Evolutionary conservation across 2,797 vertebrate genomes (phyloP), one percentile per base, ranked within the genome.

Genomic region (Ptychadena robeensis): DNA sequence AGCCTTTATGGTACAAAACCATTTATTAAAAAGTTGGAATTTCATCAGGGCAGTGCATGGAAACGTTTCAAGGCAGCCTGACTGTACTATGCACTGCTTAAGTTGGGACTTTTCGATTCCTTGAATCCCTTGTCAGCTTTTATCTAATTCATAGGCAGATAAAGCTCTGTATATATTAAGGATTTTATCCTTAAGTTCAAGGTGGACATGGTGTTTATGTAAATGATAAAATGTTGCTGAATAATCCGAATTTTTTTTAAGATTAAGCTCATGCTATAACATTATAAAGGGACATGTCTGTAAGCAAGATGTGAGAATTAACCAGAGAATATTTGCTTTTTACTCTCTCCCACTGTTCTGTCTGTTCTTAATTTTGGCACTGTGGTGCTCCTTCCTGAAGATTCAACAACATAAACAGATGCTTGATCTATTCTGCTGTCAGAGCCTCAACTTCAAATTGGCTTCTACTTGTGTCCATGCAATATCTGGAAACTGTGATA

Each of bases 351-450:
- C 9, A 76, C 1, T 65, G 12, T 76, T 35, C 32, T 76, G n/a
- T 44, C 27, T 75, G 34, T 4, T 31, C 34, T 31, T 63, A 22
- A 76, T 76, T 76, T 76, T 44, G 38, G 63, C 61, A 66, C 61
- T 31, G 22, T 28, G 9, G 4, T 76, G 35, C 38, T 63, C 28
- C 11, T 40, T 76, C 34, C 61, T 44, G 37, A 15, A 65, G 73
- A 63, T 76, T 65, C 28, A 28, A 27, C n/a, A 68, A 18, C 30
- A 53, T 22, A 28, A 9, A 12, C 35, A 40, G 73, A 35, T 6
- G 25, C 22, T 8, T 64, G 25, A 30, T 38, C n/a, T 9, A 44
- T 65, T 25, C 4, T 44, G 12, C 5, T 31, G 3, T 38, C 25
- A 40, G 57, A 76, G 5, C 34, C 27, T 65, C 14, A 22, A n/a